Conservation (phyloP, 2,113 vertebrate species). For the Pandion haliaetus region DNA sequence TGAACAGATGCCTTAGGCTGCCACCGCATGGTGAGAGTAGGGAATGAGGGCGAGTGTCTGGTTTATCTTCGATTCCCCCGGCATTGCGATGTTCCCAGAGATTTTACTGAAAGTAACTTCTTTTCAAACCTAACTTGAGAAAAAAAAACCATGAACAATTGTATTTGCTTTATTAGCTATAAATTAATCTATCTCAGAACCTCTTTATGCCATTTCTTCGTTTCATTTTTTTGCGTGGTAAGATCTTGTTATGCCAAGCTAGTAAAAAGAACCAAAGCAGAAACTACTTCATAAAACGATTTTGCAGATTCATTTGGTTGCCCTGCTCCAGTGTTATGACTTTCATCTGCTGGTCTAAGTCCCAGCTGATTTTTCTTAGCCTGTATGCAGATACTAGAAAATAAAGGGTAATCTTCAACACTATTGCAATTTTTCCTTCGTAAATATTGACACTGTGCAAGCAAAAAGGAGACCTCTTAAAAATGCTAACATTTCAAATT, state of each 20-base stretch:
- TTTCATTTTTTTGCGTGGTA: background rate
- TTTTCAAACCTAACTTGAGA: background rate
- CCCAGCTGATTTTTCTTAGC: background rate
- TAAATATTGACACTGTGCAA: background rate
- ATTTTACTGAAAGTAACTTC: background rate
- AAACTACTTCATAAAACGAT: background rate
- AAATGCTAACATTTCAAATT: background rate
- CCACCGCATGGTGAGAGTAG: slow-evolving; percentile 69
- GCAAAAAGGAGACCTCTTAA: background rate
- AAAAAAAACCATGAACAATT: background rate
- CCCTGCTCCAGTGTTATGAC: background rate
- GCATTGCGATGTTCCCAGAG: background rate
- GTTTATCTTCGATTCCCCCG: background rate
- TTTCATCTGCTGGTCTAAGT: background rate
- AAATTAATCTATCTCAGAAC: background rate
- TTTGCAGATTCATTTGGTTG: background rate
- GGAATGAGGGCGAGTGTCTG: background rate
- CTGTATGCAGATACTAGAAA: background rate
- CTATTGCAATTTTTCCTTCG: background rate
- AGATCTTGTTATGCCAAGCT: background rate
- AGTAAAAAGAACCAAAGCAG: background rate
- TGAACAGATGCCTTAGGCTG: slow-evolving; percentile 73
- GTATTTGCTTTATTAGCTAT: background rate
- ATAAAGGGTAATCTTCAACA: background rate
- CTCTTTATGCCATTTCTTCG: background rate